Conservation (phyloP, 2,113 vertebrate genomes). For the Apodemus sylvaticus region DNA sequence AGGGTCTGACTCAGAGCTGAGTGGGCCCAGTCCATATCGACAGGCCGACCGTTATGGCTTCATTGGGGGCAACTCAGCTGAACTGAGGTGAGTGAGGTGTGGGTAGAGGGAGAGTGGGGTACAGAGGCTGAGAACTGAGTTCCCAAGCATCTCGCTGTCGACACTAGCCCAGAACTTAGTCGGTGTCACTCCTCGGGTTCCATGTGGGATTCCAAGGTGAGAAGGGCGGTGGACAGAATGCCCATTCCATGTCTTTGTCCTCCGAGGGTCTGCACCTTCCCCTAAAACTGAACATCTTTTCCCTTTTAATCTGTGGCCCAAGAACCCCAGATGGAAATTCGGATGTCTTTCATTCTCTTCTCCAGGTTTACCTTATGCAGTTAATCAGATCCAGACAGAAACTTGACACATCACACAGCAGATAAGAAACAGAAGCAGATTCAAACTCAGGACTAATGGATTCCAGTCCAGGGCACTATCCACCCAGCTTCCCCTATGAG, state of each 20-base stretch:
- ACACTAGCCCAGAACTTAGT: not conserved
- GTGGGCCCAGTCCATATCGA: constrained; percentile 74
- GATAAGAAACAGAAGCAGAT: not conserved
- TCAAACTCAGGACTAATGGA: not conserved
- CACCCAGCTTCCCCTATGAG: not conserved
- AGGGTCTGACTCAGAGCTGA: constrained; percentile 82
- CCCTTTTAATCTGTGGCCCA: not conserved
- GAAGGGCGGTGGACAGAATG: not conserved
- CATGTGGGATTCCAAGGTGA: not conserved
- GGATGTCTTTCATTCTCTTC: not conserved
- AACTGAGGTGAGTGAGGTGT: constrained; percentile 74
- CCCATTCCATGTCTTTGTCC: not conserved
- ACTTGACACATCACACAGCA: constrained; percentile 10
- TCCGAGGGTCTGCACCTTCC: not conserved
- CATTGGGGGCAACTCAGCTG: constrained; percentile 75
- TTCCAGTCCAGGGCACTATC: not conserved
- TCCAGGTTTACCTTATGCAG: not conserved
- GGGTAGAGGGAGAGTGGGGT: not conserved
- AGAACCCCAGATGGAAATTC: not conserved
- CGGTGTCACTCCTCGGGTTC: not conserved
- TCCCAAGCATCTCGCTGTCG: not conserved
- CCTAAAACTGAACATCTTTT: not conserved
- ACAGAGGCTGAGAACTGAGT: not conserved
- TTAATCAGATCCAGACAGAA: not conserved
- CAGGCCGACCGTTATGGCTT: constrained; percentile 82